phyloP scores from a whole-genome alignment of 1,140 invertebrate species.

The Drusus annulatus region DNA sequence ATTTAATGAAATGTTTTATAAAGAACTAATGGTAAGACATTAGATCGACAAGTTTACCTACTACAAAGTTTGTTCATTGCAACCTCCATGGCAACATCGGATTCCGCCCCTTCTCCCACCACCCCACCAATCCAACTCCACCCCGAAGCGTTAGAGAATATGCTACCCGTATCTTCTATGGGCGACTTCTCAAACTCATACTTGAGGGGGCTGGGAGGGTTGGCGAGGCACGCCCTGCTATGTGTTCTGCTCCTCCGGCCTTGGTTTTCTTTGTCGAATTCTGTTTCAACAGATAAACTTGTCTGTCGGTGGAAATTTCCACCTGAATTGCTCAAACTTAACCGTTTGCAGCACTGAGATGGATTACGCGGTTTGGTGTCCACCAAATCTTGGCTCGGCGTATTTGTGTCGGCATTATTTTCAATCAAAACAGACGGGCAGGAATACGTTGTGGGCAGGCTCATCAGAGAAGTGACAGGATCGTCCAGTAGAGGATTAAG shows the following conservation, averaged over 20 bases:
- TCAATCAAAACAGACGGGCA: slow-evolving; percentile 51
- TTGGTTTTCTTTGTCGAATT: slow-evolving; percentile 42
- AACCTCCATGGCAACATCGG: slow-evolving; percentile 74
- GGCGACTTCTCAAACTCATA: slow-evolving; percentile 62
- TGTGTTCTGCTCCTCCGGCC: slow-evolving; percentile 30
- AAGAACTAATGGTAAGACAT: neutral
- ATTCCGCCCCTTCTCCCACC: slow-evolving; percentile 74
- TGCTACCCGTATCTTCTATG: slow-evolving; percentile 68
- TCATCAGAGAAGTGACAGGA: neutral
- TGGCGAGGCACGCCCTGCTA: slow-evolving; percentile 46
- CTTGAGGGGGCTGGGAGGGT: slow-evolving; percentile 61
- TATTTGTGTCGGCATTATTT: slow-evolving; percentile 26
- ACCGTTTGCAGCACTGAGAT: slow-evolving; percentile 23
- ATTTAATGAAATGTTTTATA: too few species aligned
- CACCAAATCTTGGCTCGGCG: neutral
- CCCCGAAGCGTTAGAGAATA: slow-evolving; percentile 78
- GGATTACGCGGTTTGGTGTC: neutral
- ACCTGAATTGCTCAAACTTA: slow-evolving; percentile 35
- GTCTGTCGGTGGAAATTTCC: slow-evolving; percentile 26
- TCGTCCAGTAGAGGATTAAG: slow-evolving; percentile 64
- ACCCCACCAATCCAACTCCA: slow-evolving; percentile 89
- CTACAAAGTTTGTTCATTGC: slow-evolving; percentile 84
- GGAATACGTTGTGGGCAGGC: slow-evolving; percentile 38
- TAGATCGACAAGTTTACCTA: slow-evolving; percentile 74
- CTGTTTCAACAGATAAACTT: slow-evolving; percentile 26